Evolutionary conservation across 2,113 vertebrate species (phyloP).

Genomic region (Chloebia gouldiae): DNA sequence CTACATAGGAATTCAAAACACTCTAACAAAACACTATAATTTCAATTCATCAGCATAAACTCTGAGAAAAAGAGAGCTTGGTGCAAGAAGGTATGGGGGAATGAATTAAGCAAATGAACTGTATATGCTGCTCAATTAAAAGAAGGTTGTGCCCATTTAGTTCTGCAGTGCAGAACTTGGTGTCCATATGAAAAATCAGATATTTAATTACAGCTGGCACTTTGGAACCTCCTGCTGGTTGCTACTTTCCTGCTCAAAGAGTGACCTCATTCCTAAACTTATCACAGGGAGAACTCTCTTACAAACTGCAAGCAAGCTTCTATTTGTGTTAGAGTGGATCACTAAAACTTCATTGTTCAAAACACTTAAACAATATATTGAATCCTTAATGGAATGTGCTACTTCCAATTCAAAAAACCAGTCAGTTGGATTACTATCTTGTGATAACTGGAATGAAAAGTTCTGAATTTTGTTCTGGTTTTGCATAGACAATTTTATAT

Average conservation of each 20-base stretch:
- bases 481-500: background rate
- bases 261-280: conserved; percentile 51
- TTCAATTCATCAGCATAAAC: background rate
- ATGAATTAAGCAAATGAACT: background rate
- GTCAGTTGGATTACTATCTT: background rate
- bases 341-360: conserved; percentile 9
- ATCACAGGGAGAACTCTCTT: background rate
- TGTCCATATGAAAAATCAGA: conserved; percentile 35
- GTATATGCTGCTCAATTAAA: conserved; percentile 24
- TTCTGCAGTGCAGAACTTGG: background rate
- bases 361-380: background rate
- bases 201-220: conserved; percentile 54
- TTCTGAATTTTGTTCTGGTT: background rate
- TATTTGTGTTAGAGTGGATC: background rate
- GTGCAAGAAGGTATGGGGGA: background rate
- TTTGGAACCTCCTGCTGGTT: conserved; percentile 39
- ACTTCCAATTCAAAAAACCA: background rate
- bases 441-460: background rate
- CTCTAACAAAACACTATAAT: background rate
- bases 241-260: conserved; percentile 30
- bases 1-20: background rate
- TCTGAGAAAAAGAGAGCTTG: background rate
- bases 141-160: background rate
- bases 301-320: conserved; percentile 20
- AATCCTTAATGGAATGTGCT: background rate